Evolutionary conservation across 2,797 vertebrate genomes (phyloP).

Genomic region (Danio kyathit): DNA sequence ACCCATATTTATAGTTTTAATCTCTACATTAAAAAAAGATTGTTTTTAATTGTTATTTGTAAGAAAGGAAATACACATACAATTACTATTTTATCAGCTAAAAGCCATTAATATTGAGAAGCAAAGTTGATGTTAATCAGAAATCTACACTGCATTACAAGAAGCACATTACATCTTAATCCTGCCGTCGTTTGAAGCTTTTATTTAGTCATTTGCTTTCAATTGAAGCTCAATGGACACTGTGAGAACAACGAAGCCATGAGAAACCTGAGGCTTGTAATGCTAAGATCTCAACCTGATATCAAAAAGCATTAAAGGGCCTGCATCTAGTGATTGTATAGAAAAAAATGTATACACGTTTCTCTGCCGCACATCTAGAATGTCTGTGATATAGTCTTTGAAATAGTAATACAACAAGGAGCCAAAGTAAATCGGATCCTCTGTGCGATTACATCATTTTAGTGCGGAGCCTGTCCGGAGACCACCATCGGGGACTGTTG

Average conservation of each 20-base stretch:
- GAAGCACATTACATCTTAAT: conserved; percentile 25
- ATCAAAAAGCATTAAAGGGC: conserved; percentile 67
- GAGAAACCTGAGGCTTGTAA: conserved; percentile 57
- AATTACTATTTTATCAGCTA: not conserved
- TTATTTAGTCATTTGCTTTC: conserved; percentile 27
- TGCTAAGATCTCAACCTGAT: conserved; percentile 72
- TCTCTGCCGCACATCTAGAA: conserved; percentile 72
- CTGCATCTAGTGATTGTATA: conserved; percentile 64
- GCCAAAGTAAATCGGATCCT: conserved; percentile 54
- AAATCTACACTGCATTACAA: conserved; percentile 16
- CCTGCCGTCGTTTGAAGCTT: conserved; percentile 26
- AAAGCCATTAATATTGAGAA: not conserved
- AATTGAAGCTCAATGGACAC: conserved; percentile 12
- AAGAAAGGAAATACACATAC: not conserved
- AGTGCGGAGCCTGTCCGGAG: conserved; percentile 50
- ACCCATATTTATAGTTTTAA: too few relatives aligned
- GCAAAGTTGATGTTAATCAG: not conserved
- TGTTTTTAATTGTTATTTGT: too few relatives aligned
- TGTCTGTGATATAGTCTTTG: conserved; percentile 68
- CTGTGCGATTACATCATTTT: conserved; percentile 66
- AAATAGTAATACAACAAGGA: conserved; percentile 63
- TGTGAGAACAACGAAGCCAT: conserved; percentile 15
- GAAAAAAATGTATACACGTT: conserved; percentile 59
- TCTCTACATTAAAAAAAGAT: too few relatives aligned
- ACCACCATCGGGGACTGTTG: not conserved